A percentile compares a stretch with the other conserved stretches of the same genome.
These are phyloP conservation scores for Spizella passerina DNA, from an alignment of 2,797 vertebrate species.

Conservation along the genomic window DNA sequence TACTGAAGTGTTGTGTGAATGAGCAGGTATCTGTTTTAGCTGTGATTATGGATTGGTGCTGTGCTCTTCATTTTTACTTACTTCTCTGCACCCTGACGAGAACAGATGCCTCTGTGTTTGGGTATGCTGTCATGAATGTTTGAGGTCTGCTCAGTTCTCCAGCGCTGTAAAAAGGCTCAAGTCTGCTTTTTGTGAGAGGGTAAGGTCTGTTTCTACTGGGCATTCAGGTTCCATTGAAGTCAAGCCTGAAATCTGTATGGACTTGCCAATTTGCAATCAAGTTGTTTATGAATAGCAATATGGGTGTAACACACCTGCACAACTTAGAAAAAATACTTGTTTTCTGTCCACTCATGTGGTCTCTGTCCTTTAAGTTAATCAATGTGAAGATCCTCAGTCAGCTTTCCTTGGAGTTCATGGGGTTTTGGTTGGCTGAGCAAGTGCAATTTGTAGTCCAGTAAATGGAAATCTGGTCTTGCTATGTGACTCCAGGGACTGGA, in stretches of 20 bases:
- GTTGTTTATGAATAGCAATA: background rate
- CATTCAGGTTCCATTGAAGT: background rate
- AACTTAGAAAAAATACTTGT: background rate
- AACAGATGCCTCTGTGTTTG: background rate
- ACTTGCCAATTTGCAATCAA: background rate
- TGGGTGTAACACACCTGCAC: background rate
- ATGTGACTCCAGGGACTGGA: background rate
- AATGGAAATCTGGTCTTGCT: background rate
- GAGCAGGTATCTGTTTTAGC: background rate
- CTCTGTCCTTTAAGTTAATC: background rate
- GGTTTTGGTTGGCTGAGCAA: background rate
- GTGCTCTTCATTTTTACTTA: background rate
- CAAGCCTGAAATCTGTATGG: background rate
- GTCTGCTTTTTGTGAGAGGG: background rate
- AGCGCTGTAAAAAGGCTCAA: background rate
- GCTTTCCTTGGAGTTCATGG: background rate
- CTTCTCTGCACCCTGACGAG: background rate
- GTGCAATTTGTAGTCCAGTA: background rate
- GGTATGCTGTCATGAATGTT: background rate
- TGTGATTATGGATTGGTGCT: background rate
- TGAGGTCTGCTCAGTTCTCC: background rate
- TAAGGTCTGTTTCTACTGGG: background rate
- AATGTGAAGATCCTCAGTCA: background rate
- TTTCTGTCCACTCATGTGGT: background rate
- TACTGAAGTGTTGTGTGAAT: background rate